Base-by-base conservation (phyloP, 2,888 invertebrate genomes). In the Drosophila mimica region DNA sequence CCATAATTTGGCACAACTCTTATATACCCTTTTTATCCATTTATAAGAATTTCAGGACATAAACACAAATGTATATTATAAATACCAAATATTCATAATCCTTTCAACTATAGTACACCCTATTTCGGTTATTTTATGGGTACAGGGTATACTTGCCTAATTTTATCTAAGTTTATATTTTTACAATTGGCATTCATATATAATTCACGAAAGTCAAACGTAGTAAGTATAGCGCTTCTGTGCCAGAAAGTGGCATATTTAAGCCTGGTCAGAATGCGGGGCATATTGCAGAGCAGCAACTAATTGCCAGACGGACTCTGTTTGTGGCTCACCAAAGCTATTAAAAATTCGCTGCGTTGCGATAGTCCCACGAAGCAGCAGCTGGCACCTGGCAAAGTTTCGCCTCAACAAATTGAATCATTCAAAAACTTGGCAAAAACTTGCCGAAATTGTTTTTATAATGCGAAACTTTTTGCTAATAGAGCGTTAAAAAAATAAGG, bases 381-480 rank as follows among this genome's bases (percentile, higher is more conserved):
- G 67, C 81, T 76, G 76, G 59, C 70, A 88, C 74, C 84, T 88
- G 81, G 60, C 67, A 60, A 83, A 88, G 64, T 83, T 77, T 75
- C 64, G 70, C 60, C 70, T 69, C 70, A 65, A 61, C 68, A 73
- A 88, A 85, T 88, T 88, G 80, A 83, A 82, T 86, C 88, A 84
- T 81, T 88, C 76, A 69, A 53, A 75, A 85, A 88, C 83, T 84
- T 79, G 81, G 68, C 77, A 64, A 67, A 73, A 81, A 81, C 82
- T 81, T 81, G 64, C 71, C 70, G 48, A 88, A 88, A 85, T 85
- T 85, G 85, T 83, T 85, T 85, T 86, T 82, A 83, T 83, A 85
- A 85, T 88, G 81, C 61, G 54, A 70, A 88, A 79, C 82, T 84
- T 79, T 77, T 40, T 53, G 48, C 58, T 78, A 87, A 83, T 82